phyloP scores from a whole-genome alignment of 2,888 invertebrate species.

The Drosophila helvetica region DNA sequence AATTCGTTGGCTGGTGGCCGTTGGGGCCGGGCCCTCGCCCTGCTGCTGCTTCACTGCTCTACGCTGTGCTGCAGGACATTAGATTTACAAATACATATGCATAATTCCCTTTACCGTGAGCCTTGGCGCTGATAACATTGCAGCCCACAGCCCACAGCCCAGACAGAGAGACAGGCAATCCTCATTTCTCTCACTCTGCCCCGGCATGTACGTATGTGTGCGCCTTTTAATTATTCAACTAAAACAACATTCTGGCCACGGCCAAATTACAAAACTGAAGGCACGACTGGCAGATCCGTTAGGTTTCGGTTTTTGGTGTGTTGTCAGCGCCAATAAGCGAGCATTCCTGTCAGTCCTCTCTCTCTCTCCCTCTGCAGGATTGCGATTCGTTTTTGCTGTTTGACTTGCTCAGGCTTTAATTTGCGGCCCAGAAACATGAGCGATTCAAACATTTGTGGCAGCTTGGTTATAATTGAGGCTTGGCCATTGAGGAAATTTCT shows the following conservation, averaged over 20 bases:
- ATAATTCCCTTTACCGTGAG: constrained; percentile 76
- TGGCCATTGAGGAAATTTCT: too few species aligned
- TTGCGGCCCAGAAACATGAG: constrained; percentile 47
- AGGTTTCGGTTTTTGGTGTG: constrained; percentile 22
- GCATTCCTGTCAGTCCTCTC: constrained; percentile 18
- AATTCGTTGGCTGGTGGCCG: constrained; percentile 59
- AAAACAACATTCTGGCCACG: constrained; percentile 65
- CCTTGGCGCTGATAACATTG: constrained; percentile 56
- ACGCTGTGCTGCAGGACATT: constrained; percentile 61
- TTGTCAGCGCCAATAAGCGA: constrained; percentile 34
- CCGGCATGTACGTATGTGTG: constrained; percentile 13
- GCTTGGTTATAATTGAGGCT: not conserved
- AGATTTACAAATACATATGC: constrained; percentile 76
- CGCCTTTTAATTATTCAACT: constrained; percentile 74
- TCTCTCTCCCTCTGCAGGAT: not conserved
- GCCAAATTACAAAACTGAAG: constrained; percentile 16
- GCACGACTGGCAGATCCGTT: constrained; percentile 5
- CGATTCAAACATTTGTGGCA: not conserved
- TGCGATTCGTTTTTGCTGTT: constrained; percentile 55
- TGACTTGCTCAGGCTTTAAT: constrained; percentile 56
- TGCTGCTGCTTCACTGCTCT: not conserved
- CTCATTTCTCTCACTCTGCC: constrained; percentile 11
- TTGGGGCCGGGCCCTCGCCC: constrained; percentile 8
- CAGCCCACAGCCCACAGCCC: constrained; percentile 31
- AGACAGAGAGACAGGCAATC: constrained; percentile 1